Base-by-base conservation (phyloP, 2,888 invertebrate species). In the Drosophila acutilabella region DNA sequence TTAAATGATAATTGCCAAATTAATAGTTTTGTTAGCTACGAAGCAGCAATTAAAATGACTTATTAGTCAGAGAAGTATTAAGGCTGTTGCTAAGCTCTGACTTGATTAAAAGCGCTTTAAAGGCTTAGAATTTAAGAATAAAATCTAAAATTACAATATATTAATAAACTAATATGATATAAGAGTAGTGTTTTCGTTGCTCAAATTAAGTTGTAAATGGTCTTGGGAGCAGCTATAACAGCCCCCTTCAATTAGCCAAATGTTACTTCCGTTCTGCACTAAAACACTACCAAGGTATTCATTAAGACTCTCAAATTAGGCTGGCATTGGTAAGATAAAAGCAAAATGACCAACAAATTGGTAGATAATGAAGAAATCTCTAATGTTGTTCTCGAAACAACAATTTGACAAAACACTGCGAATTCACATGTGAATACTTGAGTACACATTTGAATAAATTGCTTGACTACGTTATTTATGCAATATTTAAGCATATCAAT, bases 401-500 rank as follows among this genome's bases (percentile, higher is more conserved):
- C n/a, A 42, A 26, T 42, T 30, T n/a, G 18, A 2, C 33, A 23
- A 23, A 40, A 42, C 30, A 30, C 30, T 8, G 8, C 8, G 30
- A 2, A 23, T 6, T 5, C 18, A 26, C 18, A 4, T 44, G 42
- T 30, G 41, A 48, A 58, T 47, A 38, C 20, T 47, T 23, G 11
- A 11, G 23, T 26, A 65, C 23, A 8, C 26, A 26, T 41, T 30
- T 20, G 41, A 47, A 18, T 40, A 16, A 20, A 30, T 54, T 16
- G 26, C 14, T 42, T 54, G 41, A 41, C 16, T 58, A 13, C 13
- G 4, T 36, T 11, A 36, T 65, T 65, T 68, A 45, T 69, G 64
- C 33, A 45, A n/a, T 50, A 64, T 75, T 75, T 65, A 58, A 42
- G 16, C 44, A 30, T 51, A 64, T 72, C 64, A 67, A 64, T 75